Conservation (phyloP, 1,140 invertebrate species). For the Temnothorax nylanderi region DNA sequence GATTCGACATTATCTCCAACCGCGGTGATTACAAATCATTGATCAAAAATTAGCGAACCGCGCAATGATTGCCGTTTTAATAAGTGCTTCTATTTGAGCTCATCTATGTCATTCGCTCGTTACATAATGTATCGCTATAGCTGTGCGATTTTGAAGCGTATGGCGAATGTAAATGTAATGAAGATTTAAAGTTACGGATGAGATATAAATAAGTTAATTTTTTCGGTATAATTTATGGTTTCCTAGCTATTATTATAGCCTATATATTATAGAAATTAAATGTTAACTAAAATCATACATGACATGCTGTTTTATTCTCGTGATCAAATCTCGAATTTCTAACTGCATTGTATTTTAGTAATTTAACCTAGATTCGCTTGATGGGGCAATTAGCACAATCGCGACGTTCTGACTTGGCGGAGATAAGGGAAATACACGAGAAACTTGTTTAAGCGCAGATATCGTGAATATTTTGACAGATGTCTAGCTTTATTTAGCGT, state of each 20-base stretch:
- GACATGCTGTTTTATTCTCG: slow-evolving; percentile 5
- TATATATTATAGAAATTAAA: neutral
- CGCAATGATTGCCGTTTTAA: slow-evolving; percentile 49
- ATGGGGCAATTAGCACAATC: slow-evolving; percentile 24
- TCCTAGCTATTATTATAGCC: neutral
- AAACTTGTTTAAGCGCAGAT: neutral
- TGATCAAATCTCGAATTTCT: slow-evolving; percentile 17
- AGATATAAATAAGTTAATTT: neutral
- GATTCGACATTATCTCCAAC: slow-evolving; percentile 20
- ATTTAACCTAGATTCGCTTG: slow-evolving; percentile 35
- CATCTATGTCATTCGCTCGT: slow-evolving; percentile 1
- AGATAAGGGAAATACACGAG: slow-evolving; percentile 7
- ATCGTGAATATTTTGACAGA: slow-evolving; percentile 25
- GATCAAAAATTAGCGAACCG: slow-evolving; percentile 42
- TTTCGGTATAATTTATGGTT: neutral
- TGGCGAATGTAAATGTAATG: neutral
- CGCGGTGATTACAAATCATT: slow-evolving; percentile 41
- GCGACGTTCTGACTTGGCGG: neutral
- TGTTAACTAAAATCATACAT: neutral
- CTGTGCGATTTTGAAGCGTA: neutral
- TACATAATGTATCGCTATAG: neutral
- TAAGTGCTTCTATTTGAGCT: slow-evolving; percentile 17
- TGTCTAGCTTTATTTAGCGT: neutral
- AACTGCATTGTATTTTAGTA: slow-evolving; percentile 1
- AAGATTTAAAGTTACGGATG: neutral